Evolutionary conservation across 2,888 invertebrate genomes (phyloP).

Genomic region (Stramonita haemastoma): DNA sequence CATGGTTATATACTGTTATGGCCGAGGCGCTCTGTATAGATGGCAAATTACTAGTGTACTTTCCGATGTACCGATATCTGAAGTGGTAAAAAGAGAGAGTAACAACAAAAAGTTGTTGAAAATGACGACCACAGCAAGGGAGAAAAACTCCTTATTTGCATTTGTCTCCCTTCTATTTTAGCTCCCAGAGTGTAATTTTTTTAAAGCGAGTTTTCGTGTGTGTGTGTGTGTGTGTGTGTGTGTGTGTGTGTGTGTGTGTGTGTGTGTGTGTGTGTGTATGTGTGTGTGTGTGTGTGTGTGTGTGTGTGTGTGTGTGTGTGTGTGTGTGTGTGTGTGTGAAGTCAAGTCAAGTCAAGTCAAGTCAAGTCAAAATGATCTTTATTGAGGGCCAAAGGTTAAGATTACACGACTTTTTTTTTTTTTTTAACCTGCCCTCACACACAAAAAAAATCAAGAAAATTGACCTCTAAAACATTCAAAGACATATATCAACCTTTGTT

Average conservation of each 20-base stretch:
- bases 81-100: too few relatives aligned
- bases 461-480: too few relatives aligned
- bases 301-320: constrained; percentile 14
- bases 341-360: too few relatives aligned
- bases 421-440: too few relatives aligned
- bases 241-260: background rate
- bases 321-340: constrained; percentile 14
- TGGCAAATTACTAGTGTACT: too few relatives aligned
- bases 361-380: too few relatives aligned
- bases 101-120: background rate
- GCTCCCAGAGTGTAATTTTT: background rate
- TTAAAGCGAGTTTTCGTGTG: background rate
- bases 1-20: too few relatives aligned
- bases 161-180: background rate
- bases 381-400: too few relatives aligned
- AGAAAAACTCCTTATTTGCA: background rate
- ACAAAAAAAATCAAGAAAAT: too few relatives aligned
- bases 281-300: constrained; percentile 14
- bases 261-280: constrained; percentile 11
- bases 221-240: constrained; percentile 11
- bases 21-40: too few relatives aligned
- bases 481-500: too few relatives aligned
- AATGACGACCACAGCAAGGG: background rate
- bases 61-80: too few relatives aligned
- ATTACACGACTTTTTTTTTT: background rate